Percentiles rank a stretch among this genome's conserved stretches.
phyloP scores from a whole-genome alignment of 2,113 vertebrate genomes.

The Cochlearius cochlearius region DNA sequence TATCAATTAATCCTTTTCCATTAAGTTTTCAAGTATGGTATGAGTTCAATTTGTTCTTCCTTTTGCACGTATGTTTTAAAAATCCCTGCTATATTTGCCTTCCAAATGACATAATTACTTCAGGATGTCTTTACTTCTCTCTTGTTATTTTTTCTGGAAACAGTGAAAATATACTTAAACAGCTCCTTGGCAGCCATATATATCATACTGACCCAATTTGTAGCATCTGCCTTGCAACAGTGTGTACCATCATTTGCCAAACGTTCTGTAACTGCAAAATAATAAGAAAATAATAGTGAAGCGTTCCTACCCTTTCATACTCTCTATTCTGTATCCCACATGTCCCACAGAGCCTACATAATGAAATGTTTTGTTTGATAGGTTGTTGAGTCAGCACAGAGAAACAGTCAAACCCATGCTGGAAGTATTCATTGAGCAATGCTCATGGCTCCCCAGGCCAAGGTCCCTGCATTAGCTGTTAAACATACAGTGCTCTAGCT shows the following conservation, averaged over 20 bases:
- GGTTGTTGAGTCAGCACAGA: slow-evolving; percentile 23
- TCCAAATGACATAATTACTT: slow-evolving; percentile 53
- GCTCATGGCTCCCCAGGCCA: neutral
- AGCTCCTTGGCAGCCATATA: slow-evolving; percentile 35
- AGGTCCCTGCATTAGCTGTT: slow-evolving; percentile 1
- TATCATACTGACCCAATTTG: slow-evolving; percentile 43
- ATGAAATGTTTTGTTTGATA: slow-evolving; percentile 40
- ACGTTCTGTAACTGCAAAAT: slow-evolving; percentile 32
- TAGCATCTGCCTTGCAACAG: slow-evolving; percentile 43
- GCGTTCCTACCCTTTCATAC: slow-evolving; percentile 19
- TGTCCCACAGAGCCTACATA: slow-evolving; percentile 45
- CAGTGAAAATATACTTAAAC: slow-evolving; percentile 25
- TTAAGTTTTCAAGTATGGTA: neutral
- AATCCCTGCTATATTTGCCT: slow-evolving; percentile 17
- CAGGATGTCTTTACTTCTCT: slow-evolving; percentile 50
- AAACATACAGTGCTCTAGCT: neutral
- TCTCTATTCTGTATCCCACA: slow-evolving; percentile 30
- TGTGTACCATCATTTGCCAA: slow-evolving; percentile 10
- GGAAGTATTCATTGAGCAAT: neutral
- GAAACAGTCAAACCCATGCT: neutral
- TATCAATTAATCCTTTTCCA: neutral
- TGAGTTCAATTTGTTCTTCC: slow-evolving; percentile 13
- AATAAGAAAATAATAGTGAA: slow-evolving; percentile 47
- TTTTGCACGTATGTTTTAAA: slow-evolving; percentile 3
- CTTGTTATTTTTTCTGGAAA: slow-evolving; percentile 40